Conservation (phyloP, 2,888 invertebrate species). For the Lithophane semibrunnea region DNA sequence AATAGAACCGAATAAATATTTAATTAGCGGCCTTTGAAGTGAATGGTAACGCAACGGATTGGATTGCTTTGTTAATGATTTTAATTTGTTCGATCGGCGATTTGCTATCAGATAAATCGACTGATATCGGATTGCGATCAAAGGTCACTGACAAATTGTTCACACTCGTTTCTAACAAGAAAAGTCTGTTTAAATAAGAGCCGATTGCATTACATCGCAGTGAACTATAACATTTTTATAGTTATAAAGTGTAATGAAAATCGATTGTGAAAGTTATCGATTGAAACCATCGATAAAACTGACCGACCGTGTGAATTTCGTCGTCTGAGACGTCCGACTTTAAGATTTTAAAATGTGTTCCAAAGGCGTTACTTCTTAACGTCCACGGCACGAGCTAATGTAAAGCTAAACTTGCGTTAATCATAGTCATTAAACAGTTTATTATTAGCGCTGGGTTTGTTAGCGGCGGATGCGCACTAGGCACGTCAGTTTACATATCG, state of each 20-base stretch:
- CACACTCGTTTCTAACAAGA: slow-evolving; percentile 65
- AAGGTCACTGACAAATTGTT: slow-evolving; percentile 65
- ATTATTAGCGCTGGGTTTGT: slow-evolving; percentile 75
- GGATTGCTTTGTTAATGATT: slow-evolving; percentile 83
- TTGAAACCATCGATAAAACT: slow-evolving; percentile 70
- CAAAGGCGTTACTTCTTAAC: slow-evolving; percentile 70
- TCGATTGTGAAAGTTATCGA: slow-evolving; percentile 75
- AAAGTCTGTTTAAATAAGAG: slow-evolving; percentile 69
- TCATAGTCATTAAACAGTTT: slow-evolving; percentile 81
- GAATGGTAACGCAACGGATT: slow-evolving; percentile 87
- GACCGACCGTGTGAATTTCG: slow-evolving; percentile 70
- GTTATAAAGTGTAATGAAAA: slow-evolving; percentile 65
- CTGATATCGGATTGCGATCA: slow-evolving; percentile 66
- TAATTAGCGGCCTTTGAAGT: slow-evolving; percentile 87
- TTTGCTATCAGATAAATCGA: slow-evolving; percentile 65
- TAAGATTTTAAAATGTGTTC: slow-evolving; percentile 70
- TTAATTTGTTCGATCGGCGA: slow-evolving; percentile 77
- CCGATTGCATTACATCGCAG: slow-evolving; percentile 56
- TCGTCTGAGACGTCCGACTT: slow-evolving; percentile 70
- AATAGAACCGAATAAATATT: slow-evolving; percentile 89
- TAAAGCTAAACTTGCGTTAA: slow-evolving; percentile 80
- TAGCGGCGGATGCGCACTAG: slow-evolving; percentile 66
- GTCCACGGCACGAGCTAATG: slow-evolving; percentile 80
- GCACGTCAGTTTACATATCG: slow-evolving; percentile 66
- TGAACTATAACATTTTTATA: slow-evolving; percentile 55